These are phyloP conservation scores for Catharus minimus DNA, from an alignment of 2,113 vertebrate species.

Conservation along the genomic window DNA sequence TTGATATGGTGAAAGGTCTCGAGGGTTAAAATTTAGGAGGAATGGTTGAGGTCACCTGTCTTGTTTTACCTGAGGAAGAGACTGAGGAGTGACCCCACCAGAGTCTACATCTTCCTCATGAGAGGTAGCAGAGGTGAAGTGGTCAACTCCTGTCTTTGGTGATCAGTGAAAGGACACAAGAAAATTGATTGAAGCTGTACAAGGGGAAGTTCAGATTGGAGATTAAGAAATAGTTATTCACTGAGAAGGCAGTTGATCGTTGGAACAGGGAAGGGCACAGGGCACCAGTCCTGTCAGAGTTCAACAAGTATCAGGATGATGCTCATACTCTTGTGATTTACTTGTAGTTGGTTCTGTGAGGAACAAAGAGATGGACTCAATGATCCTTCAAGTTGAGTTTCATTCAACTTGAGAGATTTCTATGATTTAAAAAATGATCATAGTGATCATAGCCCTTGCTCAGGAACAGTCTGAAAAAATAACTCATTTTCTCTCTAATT, in stretches of 20 bases:
- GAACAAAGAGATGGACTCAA: neutral
- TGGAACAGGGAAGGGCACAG: neutral
- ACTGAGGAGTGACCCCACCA: accelerated
- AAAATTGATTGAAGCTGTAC: neutral
- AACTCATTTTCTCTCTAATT: conserved; percentile 3
- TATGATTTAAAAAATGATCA: neutral
- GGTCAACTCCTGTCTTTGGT: neutral
- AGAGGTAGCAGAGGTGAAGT: neutral
- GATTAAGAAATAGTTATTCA: neutral
- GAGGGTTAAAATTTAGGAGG: neutral
- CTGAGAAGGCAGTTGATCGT: neutral
- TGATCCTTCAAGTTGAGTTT: neutral
- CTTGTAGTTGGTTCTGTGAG: neutral
- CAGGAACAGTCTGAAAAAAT: neutral
- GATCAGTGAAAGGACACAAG: neutral
- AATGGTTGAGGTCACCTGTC: neutral
- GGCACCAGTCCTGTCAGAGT: neutral
- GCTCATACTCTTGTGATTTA: neutral
- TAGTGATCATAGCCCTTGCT: neutral
- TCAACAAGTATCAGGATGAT: neutral
- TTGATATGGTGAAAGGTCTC: neutral
- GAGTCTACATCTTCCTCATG: neutral
- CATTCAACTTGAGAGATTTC: neutral
- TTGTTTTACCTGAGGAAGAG: neutral
- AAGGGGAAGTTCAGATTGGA: neutral